Percentiles rank a stretch among this genome's conserved stretches.
Evolutionary conservation across 2,113 vertebrate genomes (phyloP).

Genomic region (Saguinus imperator): DNA sequence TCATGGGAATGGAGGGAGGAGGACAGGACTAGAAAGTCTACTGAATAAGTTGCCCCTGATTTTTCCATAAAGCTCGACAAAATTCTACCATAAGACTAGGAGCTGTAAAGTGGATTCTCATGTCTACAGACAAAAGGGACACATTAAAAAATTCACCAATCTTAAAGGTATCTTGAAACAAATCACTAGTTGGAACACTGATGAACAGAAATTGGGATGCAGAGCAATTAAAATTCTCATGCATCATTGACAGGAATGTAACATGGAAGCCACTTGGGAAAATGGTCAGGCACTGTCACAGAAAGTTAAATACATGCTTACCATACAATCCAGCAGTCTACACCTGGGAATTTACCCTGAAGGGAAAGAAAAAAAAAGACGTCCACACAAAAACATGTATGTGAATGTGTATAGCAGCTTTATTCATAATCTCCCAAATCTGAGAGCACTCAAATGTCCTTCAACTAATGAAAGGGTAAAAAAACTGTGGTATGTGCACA

Average conservation of each 20-base stretch:
- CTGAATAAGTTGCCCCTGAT: background rate
- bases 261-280: background rate
- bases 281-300: background rate
- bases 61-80: background rate
- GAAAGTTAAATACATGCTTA: background rate
- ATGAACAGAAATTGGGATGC: background rate
- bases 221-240: background rate
- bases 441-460: background rate
- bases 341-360: background rate
- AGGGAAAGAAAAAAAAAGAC: background rate
- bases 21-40: background rate
- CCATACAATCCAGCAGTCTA: background rate
- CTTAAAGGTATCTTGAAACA: background rate
- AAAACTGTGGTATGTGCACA: background rate
- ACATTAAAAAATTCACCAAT: background rate
- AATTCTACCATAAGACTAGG: background rate
- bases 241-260: background rate
- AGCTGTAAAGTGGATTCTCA: background rate
- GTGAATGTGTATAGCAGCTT: background rate
- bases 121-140: background rate
- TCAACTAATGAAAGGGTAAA: background rate
- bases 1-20: fast-evolving
- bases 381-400: background rate
- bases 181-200: background rate
- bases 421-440: background rate